These are phyloP conservation scores for Chaetura pelagica DNA, from an alignment of 2,113 vertebrate species.

Conservation along the genomic window DNA sequence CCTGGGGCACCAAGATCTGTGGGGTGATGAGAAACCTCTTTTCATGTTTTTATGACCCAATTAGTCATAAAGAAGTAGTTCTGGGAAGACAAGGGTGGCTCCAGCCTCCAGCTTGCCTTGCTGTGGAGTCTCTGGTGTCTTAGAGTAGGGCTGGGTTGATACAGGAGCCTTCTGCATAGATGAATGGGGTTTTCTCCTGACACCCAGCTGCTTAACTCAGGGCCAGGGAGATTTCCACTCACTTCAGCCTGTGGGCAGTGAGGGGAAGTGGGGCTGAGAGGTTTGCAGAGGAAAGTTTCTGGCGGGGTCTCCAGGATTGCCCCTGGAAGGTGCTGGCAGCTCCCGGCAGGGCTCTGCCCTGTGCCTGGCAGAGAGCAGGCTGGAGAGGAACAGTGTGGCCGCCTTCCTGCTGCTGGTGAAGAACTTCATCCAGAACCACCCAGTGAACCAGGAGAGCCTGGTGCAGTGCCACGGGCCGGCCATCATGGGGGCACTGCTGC, in stretches of 20 bases:
- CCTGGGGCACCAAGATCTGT: not conserved
- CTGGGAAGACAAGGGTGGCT: not conserved
- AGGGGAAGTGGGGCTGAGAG: not conserved
- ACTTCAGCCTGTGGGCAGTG: not conserved
- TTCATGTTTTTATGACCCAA: not conserved
- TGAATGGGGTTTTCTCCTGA: fast-evolving
- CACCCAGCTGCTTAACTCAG: not conserved
- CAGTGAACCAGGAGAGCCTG: constrained; percentile 93
- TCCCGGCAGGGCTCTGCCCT: not conserved
- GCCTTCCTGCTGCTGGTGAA: constrained; percentile 95
- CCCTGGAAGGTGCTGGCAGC: not conserved
- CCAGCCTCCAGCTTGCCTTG: not conserved
- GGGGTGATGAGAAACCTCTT: fast-evolving
- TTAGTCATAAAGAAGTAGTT: not conserved
- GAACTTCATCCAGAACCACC: constrained; percentile 88
- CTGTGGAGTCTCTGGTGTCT: not conserved
- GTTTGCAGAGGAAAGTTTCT: not conserved
- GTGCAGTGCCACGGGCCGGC: constrained; percentile 91
- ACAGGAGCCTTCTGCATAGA: fast-evolving
- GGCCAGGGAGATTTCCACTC: not conserved
- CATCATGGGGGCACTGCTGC: constrained; percentile 89
- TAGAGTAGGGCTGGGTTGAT: not conserved
- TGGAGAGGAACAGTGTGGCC: constrained; percentile 90
- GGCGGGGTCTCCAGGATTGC: not conserved
- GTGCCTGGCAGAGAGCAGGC: constrained; percentile 80